A percentile compares a stretch with the other conserved stretches of the same genome.
phyloP scores from a whole-genome alignment of 2,113 vertebrate species.

The Phylloscopus trochilus region DNA sequence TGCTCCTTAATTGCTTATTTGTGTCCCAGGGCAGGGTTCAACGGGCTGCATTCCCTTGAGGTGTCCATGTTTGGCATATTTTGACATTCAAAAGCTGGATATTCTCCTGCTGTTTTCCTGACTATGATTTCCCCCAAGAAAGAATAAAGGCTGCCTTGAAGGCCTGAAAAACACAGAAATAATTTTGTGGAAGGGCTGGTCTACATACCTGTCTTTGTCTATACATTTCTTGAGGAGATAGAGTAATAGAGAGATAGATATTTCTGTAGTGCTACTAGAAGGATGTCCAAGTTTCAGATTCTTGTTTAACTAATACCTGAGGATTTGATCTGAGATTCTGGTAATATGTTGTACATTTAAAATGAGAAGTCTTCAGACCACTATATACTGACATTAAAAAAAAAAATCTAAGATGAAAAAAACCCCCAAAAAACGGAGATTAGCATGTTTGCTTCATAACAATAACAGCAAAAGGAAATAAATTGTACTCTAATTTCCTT shows the following conservation, averaged over 20 bases:
- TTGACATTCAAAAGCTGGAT: not conserved
- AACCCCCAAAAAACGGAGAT: no score
- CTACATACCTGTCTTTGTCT: not conserved
- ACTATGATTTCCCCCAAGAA: not conserved
- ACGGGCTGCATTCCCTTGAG: not conserved
- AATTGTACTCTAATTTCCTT: not conserved
- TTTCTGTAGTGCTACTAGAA: not conserved
- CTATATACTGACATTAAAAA: not conserved
- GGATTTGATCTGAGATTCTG: not conserved
- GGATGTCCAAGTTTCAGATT: not conserved
- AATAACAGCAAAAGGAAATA: not conserved
- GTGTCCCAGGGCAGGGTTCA: not conserved
- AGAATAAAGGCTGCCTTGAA: not conserved
- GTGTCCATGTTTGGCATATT: not conserved
- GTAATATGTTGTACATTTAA: not conserved
- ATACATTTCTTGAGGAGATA: not conserved
- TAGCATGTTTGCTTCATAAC: not conserved
- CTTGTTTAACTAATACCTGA: not conserved
- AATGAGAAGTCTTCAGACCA: not conserved
- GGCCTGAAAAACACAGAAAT: not conserved
- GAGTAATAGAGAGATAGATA: not conserved
- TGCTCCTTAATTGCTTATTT: not conserved
- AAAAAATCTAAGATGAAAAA: not conserved
- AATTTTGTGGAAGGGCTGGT: not conserved
- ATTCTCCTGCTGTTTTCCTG: not conserved